Percentiles rank a stretch among this genome's conserved stretches.
Conservation (phyloP, 1,140 invertebrate genomes). For the Anastatus disparis region DNA sequence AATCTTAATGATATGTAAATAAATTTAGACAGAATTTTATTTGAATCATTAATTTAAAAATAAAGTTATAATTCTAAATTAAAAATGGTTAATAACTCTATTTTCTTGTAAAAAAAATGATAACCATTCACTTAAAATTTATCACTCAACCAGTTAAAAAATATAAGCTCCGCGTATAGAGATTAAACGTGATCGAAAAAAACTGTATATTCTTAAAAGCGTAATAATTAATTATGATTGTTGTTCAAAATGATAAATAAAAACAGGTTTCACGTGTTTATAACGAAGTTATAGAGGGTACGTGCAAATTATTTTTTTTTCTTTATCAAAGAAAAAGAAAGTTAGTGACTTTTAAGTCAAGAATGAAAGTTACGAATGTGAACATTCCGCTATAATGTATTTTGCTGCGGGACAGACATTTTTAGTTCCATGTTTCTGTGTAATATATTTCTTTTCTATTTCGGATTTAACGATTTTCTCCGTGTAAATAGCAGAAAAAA, state of each 20-base stretch:
- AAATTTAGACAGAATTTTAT: no score
- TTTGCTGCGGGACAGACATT: not conserved
- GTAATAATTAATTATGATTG: slow-evolving; percentile 8
- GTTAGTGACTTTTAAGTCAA: slow-evolving; percentile 9
- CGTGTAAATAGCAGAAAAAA: slow-evolving; percentile 25
- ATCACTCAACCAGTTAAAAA: not conserved
- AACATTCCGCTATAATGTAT: slow-evolving; percentile 33
- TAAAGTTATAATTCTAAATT: no score
- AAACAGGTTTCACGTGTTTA: slow-evolving; percentile 13
- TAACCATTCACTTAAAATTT: no score
- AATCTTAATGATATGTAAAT: no score
- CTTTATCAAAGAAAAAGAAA: slow-evolving; percentile 13
- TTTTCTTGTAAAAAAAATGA: no score
- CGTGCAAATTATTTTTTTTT: slow-evolving; percentile 51
- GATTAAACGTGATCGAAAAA: slow-evolving; percentile 14
- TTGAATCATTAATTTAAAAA: no score
- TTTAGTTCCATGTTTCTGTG: slow-evolving; percentile 7
- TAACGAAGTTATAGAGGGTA: slow-evolving; percentile 51
- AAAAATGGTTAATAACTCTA: no score
- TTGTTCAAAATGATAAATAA: not conserved
- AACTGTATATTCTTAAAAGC: slow-evolving; percentile 3
- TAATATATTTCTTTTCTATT: slow-evolving; percentile 36
- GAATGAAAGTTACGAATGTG: slow-evolving; percentile 1
- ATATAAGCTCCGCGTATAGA: not conserved
- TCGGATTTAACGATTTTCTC: slow-evolving; percentile 2